Percentiles rank a stretch among this genome's conserved stretches.
Evolutionary conservation across 2,888 invertebrate species (phyloP).

Genomic region (Drosophila gaucha): DNA sequence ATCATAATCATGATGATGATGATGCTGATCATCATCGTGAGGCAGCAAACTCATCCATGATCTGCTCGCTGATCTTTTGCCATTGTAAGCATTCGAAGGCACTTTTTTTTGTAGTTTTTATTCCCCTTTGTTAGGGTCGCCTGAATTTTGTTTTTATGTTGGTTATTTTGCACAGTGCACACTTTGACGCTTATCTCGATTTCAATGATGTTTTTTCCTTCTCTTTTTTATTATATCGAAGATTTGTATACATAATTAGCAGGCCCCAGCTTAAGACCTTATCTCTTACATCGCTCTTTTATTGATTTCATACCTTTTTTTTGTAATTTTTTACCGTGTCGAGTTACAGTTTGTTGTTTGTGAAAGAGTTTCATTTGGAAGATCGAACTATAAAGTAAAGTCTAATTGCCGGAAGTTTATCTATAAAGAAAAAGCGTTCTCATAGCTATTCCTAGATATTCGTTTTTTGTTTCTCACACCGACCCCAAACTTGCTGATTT

Average conservation of each 20-base stretch:
- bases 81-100: slow-evolving; percentile 42
- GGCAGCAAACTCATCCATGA: slow-evolving; percentile 44
- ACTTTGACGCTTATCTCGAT: slow-evolving; percentile 60
- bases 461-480: slow-evolving; percentile 75
- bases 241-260: slow-evolving; percentile 40
- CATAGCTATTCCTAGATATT: slow-evolving; percentile 37
- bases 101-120: slow-evolving; percentile 10
- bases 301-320: slow-evolving; percentile 48
- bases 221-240: background rate
- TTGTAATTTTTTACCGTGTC: slow-evolving; percentile 13
- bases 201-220: slow-evolving; percentile 26
- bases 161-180: slow-evolving; percentile 61
- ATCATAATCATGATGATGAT: slow-evolving; percentile 28
- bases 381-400: background rate
- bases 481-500: slow-evolving; percentile 69
- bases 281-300: slow-evolving; percentile 31
- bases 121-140: slow-evolving; percentile 21
- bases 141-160: slow-evolving; percentile 19
- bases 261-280: slow-evolving; percentile 11
- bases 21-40: slow-evolving; percentile 16
- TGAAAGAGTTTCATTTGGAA: background rate
- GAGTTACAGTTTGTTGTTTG: slow-evolving; percentile 30
- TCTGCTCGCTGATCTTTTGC: slow-evolving; percentile 61
- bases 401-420: slow-evolving; percentile 68
- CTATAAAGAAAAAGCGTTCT: slow-evolving; percentile 50